Evolutionary conservation across 2,888 invertebrate genomes (phyloP), one percentile per base, ranked within the genome.

Genomic region (Trissolcus brochymenae): DNA sequence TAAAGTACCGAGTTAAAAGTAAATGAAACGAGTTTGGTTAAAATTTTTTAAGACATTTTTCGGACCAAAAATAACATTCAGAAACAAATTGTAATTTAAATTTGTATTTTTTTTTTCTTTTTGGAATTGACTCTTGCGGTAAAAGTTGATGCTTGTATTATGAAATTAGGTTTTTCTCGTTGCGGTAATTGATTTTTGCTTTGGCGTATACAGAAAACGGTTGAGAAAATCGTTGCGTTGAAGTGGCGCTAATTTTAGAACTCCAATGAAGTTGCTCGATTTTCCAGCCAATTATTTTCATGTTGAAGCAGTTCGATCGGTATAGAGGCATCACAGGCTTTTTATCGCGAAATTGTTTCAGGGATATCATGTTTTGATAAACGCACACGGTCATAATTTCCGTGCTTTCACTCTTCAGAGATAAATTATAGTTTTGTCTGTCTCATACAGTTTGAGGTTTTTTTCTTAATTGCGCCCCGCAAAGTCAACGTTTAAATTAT

Each of bases 361-460:
- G n/a, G 61, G 17, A 54, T 50, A 50, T 21, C 41, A 17, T 17
- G 40, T 16, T n/a, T 25, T 25, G 56, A 57, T 61, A 41, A n/a
- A 29, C 29, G 55, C 21, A 35, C 9, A 16, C 21, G 6, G 29
- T 59, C 41, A 59, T 43, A 67, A 40, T 49, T 55, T 61, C 21
- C 46, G 43, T 43, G 29, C 11, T 40, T 55, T 68, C 61, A 61
- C 68, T 61, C 61, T 68, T 54, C 49, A 55, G 40, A 60, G 49
- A 61, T 60, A 53, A 54, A 55, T 46, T 25, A 25, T 25, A 25
- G 25, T 25, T 25, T 4, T 4, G 60, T 54, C 55, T 46, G 40
- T 16, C 46, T 17, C 59, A 4, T 50, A 35, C 4, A 46, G 14
- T 50, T 40, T 40, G 41, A 19, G n/a, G 46, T 9, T 57, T 66